Conservation (phyloP, 2,888 invertebrate species). For the Plagodis pulveraria region DNA sequence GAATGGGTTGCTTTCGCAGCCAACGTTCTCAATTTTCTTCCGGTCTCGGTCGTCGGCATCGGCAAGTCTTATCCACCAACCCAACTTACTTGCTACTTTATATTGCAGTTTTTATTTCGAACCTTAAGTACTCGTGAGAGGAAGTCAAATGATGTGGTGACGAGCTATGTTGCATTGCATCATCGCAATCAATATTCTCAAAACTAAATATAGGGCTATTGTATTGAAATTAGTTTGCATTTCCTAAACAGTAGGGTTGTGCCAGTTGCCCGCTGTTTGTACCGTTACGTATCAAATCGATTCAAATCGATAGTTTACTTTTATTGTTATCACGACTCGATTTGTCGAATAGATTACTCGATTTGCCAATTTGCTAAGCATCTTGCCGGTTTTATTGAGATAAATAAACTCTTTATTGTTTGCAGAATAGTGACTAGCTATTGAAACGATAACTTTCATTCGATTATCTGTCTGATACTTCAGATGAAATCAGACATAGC, state of each 20-base stretch:
- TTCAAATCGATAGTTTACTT: conserved; percentile 64
- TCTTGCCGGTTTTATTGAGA: conserved; percentile 18
- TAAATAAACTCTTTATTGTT: conserved; percentile 23
- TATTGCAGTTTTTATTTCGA: neutral
- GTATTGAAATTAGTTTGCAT: conserved; percentile 45
- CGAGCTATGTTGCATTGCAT: conserved; percentile 23
- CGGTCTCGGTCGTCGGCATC: too few relatives aligned
- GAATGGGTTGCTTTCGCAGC: too few relatives aligned
- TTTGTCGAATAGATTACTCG: conserved; percentile 36
- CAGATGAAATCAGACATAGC: too few relatives aligned
- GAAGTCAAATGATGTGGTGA: conserved; percentile 24
- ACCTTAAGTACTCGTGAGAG: conserved; percentile 12
- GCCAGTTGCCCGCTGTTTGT: conserved; percentile 37
- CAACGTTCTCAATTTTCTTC: too few relatives aligned
- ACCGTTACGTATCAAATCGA: conserved; percentile 54
- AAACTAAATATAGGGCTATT: conserved; percentile 38
- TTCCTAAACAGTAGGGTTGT: conserved; percentile 45
- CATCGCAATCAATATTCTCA: conserved; percentile 33
- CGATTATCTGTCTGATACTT: neutral
- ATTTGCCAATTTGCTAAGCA: conserved; percentile 30
- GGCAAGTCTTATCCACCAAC: too few relatives aligned
- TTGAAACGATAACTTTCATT: conserved; percentile 4
- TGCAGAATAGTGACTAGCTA: neutral
- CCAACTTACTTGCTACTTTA: too few relatives aligned
- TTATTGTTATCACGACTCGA: conserved; percentile 60